Evolutionary conservation across 1,140 invertebrate species (phyloP), one percentile per base, ranked within the genome.

Genomic region (Phymorhynchus buccinoides): DNA sequence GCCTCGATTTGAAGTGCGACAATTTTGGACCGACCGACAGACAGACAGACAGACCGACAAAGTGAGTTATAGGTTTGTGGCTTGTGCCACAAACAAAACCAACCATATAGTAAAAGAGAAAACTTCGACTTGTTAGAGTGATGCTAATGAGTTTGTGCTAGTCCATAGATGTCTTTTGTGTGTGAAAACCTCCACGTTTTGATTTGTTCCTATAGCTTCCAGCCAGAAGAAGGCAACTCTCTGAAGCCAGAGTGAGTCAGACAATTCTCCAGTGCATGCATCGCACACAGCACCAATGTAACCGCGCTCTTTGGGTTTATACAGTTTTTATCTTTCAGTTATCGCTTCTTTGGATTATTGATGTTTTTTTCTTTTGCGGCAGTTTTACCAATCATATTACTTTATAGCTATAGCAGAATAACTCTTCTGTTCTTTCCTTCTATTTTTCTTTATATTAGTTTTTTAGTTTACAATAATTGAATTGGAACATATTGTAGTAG

Each of bases 201-300:
- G 77, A 42, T 79, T 52, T 79, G n/a, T 79, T n/a, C n/a, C 44
- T 30, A 79, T 79, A 79, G 77, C 77, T 22, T 41, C 41, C 39
- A 79, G 77, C 42, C 48, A 12, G 39, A 0, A 30, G 44, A 48
- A 52, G 32, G 44, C 18, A 44, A 79, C 2, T 35, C 73, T 41
- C 39, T 75, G 9, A 22, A 35, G 37, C 32, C 73, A 79, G 41
- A 79, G 77, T 79, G 77, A 79, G 77, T 79, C 44, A 30, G 22
- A 3, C 3, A 79, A 44, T 27, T 44, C 27, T 79, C 27, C 32
- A 27, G 37, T 79, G 77, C 77, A 79, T 79, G 77, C n/a, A 18
- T 35, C 30, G 30, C 71, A 73, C 32, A 73, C 71, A 73, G 71
- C 27, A 79, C 22, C 41, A 48, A 4, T 78, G 44, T 37, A 78